A percentile compares a stretch with the other conserved stretches of the same genome.
phyloP scores from a whole-genome alignment of 2,113 vertebrate genomes.

The Clarias magur region DNA sequence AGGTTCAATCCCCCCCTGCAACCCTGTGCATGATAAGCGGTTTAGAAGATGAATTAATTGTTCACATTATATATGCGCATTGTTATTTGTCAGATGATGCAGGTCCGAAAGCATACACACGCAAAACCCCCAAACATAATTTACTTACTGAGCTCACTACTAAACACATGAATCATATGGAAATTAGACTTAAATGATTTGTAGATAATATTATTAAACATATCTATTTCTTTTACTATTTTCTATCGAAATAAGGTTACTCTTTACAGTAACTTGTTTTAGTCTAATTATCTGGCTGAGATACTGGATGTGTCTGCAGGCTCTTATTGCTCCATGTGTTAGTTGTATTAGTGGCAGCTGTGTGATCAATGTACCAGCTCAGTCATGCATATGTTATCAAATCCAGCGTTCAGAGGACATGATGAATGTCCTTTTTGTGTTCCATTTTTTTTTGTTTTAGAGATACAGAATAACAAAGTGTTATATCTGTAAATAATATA shows the following conservation, averaged over 20 bases:
- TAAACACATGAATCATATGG: not conserved
- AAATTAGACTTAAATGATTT: not conserved
- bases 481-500: not conserved
- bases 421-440: not conserved
- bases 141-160: not conserved
- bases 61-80: not conserved
- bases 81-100: not conserved
- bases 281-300: conserved; percentile 43
- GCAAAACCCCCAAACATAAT: not conserved
- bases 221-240: not conserved
- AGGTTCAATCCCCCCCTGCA: no score
- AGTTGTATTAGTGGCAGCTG: conserved; percentile 37
- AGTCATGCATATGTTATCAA: conserved; percentile 22
- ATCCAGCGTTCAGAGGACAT: no score
- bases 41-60: not conserved
- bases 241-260: not conserved
- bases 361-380: conserved; percentile 36
- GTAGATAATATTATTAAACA: not conserved
- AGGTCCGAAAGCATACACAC: not conserved
- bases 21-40: no score
- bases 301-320: conserved; percentile 25
- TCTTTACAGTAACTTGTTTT: conserved; percentile 4
- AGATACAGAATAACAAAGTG: not conserved
- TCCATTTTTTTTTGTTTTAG: not conserved
- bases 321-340: conserved; percentile 31